Conservation (phyloP, 2,797 vertebrate genomes). For the Erethizon dorsatum region DNA sequence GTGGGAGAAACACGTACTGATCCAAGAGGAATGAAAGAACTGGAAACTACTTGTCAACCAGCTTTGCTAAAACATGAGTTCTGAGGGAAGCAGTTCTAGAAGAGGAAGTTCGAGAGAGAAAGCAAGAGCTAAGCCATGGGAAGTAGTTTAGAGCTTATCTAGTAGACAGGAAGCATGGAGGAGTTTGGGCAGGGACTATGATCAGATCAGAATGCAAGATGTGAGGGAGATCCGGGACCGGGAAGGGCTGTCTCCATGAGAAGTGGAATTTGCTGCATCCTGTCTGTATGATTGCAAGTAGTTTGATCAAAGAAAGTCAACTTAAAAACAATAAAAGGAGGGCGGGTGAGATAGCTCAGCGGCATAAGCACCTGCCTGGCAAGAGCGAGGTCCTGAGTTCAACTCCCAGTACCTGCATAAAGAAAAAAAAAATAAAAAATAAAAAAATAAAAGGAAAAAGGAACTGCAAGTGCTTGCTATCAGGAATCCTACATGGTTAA, state of each 20-base stretch:
- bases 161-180: neutral
- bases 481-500: neutral
- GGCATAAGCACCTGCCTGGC: too few species aligned
- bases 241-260: neutral
- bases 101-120: neutral
- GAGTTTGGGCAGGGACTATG: fast-evolving
- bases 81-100: neutral
- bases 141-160: neutral
- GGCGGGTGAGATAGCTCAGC: too few species aligned
- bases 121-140: neutral
- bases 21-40: neutral
- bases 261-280: neutral
- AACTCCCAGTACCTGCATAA: too few species aligned
- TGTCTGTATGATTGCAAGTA: neutral
- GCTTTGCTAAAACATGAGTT: neutral
- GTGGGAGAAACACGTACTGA: neutral
- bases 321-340: neutral
- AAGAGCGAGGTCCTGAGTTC: too few species aligned
- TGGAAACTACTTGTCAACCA: neutral
- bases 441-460: neutral
- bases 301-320: neutral
- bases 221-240: fast-evolving
- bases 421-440: too few species aligned
- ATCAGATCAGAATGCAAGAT: neutral
- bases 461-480: neutral